Evolutionary conservation across 2,888 invertebrate genomes (phyloP).

Genomic region (Synergus itoensis): DNA sequence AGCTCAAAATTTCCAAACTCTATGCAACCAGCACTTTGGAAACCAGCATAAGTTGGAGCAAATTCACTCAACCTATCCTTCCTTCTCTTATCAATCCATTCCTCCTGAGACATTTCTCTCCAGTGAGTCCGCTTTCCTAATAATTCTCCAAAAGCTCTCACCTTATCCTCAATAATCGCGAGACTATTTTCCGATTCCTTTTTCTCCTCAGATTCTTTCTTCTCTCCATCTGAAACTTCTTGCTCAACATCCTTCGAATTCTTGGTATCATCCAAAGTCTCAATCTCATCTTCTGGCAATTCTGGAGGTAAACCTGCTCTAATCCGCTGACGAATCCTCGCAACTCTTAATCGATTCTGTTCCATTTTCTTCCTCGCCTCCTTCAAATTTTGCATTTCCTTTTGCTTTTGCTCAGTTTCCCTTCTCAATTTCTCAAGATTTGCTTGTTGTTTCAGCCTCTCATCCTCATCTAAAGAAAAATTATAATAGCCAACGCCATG

Average conservation of each 20-base stretch:
- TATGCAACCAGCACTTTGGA: conserved; percentile 58
- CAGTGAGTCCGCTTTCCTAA: conserved; percentile 78
- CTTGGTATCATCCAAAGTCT: conserved; percentile 43
- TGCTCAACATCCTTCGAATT: conserved; percentile 44
- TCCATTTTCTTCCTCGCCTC: conserved; percentile 84
- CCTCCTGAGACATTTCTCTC: conserved; percentile 86
- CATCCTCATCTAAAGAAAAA: conserved; percentile 91
- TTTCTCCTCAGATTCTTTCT: conserved; percentile 52
- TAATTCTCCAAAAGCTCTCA: conserved; percentile 71
- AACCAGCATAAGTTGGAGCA: conserved; percentile 81
- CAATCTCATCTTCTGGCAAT: conserved; percentile 68
- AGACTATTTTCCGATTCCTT: conserved; percentile 59
- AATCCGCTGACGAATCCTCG: conserved; percentile 85
- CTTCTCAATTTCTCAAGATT: conserved; percentile 85
- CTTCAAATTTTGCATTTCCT: conserved; percentile 82
- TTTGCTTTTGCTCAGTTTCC: conserved; percentile 85
- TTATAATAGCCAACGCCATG: conserved; percentile 96
- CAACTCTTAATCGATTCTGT: conserved; percentile 85
- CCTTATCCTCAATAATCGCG: conserved; percentile 69
- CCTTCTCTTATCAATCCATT: conserved; percentile 88
- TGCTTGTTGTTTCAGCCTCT: conserved; percentile 89
- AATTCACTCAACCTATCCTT: conserved; percentile 87
- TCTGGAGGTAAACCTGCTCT: conserved; percentile 86
- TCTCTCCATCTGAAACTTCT: conserved; percentile 49
- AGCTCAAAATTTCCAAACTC: conserved; percentile 14